Percentiles rank a stretch among this genome's conserved stretches.
Conservation (phyloP, 2,797 vertebrate species). For the Aldrovandia affinis region DNA sequence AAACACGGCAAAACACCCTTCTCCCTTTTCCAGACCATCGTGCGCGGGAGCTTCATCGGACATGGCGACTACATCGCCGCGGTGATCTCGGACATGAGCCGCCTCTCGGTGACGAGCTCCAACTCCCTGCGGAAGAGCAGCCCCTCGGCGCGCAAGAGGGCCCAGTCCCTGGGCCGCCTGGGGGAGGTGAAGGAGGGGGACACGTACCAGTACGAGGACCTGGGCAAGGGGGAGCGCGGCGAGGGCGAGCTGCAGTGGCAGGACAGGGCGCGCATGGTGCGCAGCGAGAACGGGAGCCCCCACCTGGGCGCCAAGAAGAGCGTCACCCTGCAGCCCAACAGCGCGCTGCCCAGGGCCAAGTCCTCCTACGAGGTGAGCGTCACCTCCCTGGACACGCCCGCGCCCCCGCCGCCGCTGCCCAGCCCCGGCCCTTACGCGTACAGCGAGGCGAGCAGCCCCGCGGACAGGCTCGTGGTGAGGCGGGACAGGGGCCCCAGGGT, state of each 20-base stretch:
- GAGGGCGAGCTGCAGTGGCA: slow-evolving; percentile 80
- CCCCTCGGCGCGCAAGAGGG: slow-evolving; percentile 87
- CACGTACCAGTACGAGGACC: slow-evolving; percentile 85
- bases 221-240: slow-evolving; percentile 76
- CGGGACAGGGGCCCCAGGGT: slow-evolving; percentile 73
- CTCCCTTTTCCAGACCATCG: slow-evolving; percentile 83
- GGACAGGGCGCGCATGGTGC: slow-evolving; percentile 78
- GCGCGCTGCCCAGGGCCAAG: slow-evolving; percentile 81
- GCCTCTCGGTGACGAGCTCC: slow-evolving; percentile 93
- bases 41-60: slow-evolving; percentile 89
- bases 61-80: slow-evolving; percentile 92
- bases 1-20: slow-evolving; percentile 12
- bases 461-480: slow-evolving; percentile 72
- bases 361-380: slow-evolving; percentile 85
- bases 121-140: slow-evolving; percentile 93
- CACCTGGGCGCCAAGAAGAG: slow-evolving; percentile 81
- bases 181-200: slow-evolving; percentile 87
- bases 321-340: slow-evolving; percentile 81
- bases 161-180: slow-evolving; percentile 89
- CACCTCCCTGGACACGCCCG: slow-evolving; percentile 67
- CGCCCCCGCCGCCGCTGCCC: slow-evolving; percentile 62
- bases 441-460: slow-evolving; percentile 66
- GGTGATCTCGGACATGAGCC: slow-evolving; percentile 93
- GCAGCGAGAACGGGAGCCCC: slow-evolving; percentile 83
- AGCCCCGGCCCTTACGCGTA: slow-evolving; percentile 67